Evolutionary conservation across 2,113 vertebrate genomes (phyloP).

Genomic region (Zosterops pallidus): DNA sequence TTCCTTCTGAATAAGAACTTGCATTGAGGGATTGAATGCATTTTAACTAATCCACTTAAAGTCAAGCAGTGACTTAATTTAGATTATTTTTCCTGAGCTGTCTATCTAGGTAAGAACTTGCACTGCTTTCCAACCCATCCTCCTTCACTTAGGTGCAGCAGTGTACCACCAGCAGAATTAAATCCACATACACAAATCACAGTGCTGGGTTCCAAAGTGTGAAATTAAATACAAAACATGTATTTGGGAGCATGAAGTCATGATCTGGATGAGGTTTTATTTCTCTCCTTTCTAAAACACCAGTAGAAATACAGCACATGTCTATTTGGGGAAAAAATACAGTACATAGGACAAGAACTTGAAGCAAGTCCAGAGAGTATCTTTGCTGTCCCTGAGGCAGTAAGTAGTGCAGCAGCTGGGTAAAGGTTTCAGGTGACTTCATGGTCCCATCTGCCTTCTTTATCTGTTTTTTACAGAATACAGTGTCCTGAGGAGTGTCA

Average conservation of each 20-base stretch:
- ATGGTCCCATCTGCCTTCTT: background rate
- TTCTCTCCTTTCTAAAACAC: background rate
- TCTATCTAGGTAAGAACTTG: background rate
- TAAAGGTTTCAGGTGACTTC: background rate
- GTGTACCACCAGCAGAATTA: background rate
- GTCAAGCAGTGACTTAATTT: slow-evolving; percentile 39
- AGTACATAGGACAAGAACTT: background rate
- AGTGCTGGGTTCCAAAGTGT: background rate
- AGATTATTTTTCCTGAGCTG: background rate
- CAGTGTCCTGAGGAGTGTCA: background rate
- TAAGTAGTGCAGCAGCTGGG: rapidly evolving
- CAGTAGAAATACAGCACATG: background rate
- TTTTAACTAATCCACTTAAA: slow-evolving; percentile 51
- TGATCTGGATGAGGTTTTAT: background rate
- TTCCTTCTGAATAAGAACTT: slow-evolving; percentile 9
- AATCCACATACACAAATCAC: background rate
- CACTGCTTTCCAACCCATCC: background rate
- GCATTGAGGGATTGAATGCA: background rate
- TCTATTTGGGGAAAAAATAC: background rate
- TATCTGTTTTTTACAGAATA: background rate
- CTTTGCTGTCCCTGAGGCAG: background rate
- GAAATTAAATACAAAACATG: background rate
- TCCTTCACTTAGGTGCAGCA: rapidly evolving
- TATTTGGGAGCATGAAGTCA: background rate
- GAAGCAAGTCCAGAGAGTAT: background rate